Evolutionary conservation across 2,888 invertebrate genomes (phyloP), one percentile per base, ranked within the genome.

Genomic region (Teinopalpus imperialis): DNA sequence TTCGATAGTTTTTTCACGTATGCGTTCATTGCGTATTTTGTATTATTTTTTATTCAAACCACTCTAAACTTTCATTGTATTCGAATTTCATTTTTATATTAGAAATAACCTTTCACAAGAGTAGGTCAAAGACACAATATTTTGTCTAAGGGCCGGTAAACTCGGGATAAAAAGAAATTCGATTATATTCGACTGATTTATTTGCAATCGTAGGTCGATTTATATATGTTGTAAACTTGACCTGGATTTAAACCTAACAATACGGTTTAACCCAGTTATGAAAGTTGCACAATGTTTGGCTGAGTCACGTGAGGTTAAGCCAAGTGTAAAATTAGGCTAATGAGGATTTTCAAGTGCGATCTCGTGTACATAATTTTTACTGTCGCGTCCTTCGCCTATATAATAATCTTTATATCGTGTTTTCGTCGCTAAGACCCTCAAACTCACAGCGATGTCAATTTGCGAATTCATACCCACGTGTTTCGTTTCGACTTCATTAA

Each of bases 241-340:
- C 85, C 85, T 56, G 74, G 55, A 67, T 81, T 51, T 60, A 49
- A 53, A 49, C 51, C 66, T 59, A 76, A 78, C 75, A 77, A 74
- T 75, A 68, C 54, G 58, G 63, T 69, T 66, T 69, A 71, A 72
- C 74, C 68, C 65, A 74, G 74, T 75, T 74, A 72, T 76, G 74
- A 61, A 66, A 58, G 66, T 81, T 82, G 69, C 78, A 65, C 75
- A 77, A 80, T 58, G 49, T 61, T 66, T 69, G 69, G 66, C 62
- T 66, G 71, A 69, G 50, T 66, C 63, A 57, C 60, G 48, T 62
- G 56, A 64, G 59, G 61, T 65, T 61, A 54, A 56, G 50, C 50
- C 39, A 48, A 52, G 49, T 54, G 55, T 66, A 57, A 64, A 72
- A 70, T 66, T 57, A 57, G 69, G 59, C 63, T 73, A 68, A 70